Conservation (phyloP, 2,888 invertebrate species). For the Trichopoda pennipes region DNA sequence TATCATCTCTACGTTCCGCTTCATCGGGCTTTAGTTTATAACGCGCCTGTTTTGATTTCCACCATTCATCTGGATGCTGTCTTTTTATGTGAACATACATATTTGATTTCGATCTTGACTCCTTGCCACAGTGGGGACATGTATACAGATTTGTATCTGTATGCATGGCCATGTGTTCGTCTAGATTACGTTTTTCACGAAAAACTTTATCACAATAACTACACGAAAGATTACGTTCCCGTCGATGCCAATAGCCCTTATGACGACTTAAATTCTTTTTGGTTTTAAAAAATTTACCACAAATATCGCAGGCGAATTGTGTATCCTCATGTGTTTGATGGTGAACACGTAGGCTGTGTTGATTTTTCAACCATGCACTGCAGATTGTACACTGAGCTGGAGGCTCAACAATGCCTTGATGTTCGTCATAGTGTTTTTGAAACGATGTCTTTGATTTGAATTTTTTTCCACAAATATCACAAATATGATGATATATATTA, state of each 20-base stretch:
- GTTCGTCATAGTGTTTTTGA: slow-evolving; percentile 75
- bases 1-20: background rate
- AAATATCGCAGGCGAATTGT: slow-evolving; percentile 68
- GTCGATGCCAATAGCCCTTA: slow-evolving; percentile 75
- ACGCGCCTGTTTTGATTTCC: slow-evolving; percentile 73
- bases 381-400: slow-evolving; percentile 75
- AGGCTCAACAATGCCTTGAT: slow-evolving; percentile 76
- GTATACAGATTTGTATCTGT: slow-evolving; percentile 77
- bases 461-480: slow-evolving; percentile 77
- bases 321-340: slow-evolving; percentile 67
- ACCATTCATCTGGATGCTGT: slow-evolving; percentile 76
- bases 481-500: slow-evolving; percentile 76
- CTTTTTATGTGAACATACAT: slow-evolving; percentile 79
- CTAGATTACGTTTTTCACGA: slow-evolving; percentile 75
- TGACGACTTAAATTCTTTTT: slow-evolving; percentile 76
- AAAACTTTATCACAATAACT: slow-evolving; percentile 77
- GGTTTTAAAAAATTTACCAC: slow-evolving; percentile 71
- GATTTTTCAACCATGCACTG: slow-evolving; percentile 77
- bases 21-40: slow-evolving; percentile 59
- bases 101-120: slow-evolving; percentile 77
- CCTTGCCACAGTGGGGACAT: slow-evolving; percentile 77
- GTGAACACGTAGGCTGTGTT: slow-evolving; percentile 72
- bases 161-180: slow-evolving; percentile 78
- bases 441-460: slow-evolving; percentile 78
- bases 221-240: slow-evolving; percentile 74